Percentiles rank a stretch among this genome's conserved stretches.
phyloP scores from a whole-genome alignment of 2,888 invertebrate genomes.

The Ferrisia virgata region DNA sequence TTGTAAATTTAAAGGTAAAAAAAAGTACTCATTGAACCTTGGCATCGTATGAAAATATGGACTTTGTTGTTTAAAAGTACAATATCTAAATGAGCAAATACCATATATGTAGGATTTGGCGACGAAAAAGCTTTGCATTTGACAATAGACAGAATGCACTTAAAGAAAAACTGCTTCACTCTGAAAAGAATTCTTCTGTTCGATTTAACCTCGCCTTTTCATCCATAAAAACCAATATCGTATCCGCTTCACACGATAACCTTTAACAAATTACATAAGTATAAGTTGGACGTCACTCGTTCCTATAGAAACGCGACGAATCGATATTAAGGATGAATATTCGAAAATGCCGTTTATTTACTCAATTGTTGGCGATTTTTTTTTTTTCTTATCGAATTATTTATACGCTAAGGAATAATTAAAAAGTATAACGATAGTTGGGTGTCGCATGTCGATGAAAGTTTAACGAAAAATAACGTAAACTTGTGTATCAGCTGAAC shows the following conservation, averaged over 20 bases:
- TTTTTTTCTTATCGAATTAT: background rate
- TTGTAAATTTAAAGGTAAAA: background rate
- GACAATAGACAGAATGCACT: background rate
- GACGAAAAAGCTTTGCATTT: background rate
- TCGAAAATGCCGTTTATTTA: conserved; percentile 6
- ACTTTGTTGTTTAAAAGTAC: background rate
- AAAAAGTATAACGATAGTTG: background rate
- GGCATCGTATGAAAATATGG: background rate
- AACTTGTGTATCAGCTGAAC: background rate
- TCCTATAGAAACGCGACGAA: conserved; percentile 34
- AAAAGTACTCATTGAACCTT: background rate
- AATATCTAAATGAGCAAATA: too few species aligned
- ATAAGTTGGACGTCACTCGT: conserved; percentile 37
- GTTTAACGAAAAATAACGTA: background rate
- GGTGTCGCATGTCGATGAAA: background rate
- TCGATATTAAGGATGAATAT: conserved; percentile 31
- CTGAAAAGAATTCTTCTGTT: background rate
- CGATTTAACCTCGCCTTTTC: background rate
- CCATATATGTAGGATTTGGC: too few species aligned
- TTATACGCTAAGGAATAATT: background rate
- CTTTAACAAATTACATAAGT: conserved; percentile 28
- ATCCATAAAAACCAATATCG: conserved; percentile 21
- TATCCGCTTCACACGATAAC: conserved; percentile 2
- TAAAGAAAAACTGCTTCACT: background rate
- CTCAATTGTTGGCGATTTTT: background rate